A percentile compares a stretch with the other conserved stretches of the same genome.
Evolutionary conservation across 2,797 vertebrate species (phyloP).

Genomic region (Muscicapa striata): DNA sequence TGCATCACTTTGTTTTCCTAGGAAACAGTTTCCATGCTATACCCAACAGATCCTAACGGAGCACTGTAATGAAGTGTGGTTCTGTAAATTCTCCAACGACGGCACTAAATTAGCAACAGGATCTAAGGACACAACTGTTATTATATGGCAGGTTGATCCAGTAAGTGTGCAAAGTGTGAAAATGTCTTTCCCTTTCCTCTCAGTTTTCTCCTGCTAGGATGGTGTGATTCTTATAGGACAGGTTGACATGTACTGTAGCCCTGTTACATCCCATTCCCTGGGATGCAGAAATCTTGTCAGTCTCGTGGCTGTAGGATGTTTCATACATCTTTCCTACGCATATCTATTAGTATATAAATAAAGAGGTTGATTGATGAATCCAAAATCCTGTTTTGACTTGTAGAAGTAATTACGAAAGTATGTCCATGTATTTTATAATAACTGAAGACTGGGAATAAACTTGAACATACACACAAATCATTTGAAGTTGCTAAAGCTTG

Average conservation of each 20-base stretch:
- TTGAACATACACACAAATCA: not conserved
- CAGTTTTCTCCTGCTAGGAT: not conserved
- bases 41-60: conserved; percentile 99
- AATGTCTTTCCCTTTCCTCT: not conserved
- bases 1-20: conserved; percentile 62
- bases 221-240: not conserved
- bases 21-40: conserved; percentile 99
- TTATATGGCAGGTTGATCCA: conserved; percentile 98
- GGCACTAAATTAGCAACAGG: conserved; percentile 99
- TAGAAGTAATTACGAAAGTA: not conserved
- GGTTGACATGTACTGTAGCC: not conserved
- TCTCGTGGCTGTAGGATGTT: not conserved
- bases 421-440: not conserved
- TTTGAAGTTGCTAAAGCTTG: not conserved
- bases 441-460: not conserved
- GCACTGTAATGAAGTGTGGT: conserved; percentile 99
- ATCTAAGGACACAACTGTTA: conserved; percentile 99
- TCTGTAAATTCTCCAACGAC: conserved; percentile 99
- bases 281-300: not conserved
- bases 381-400: not conserved
- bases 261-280: not conserved
- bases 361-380: not conserved
- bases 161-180: conserved; percentile 79
- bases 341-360: not conserved
- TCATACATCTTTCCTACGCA: not conserved